These are phyloP conservation scores for Habrosyne pyritoides DNA, from an alignment of 2,888 invertebrate genomes.

Conservation along the genomic window DNA sequence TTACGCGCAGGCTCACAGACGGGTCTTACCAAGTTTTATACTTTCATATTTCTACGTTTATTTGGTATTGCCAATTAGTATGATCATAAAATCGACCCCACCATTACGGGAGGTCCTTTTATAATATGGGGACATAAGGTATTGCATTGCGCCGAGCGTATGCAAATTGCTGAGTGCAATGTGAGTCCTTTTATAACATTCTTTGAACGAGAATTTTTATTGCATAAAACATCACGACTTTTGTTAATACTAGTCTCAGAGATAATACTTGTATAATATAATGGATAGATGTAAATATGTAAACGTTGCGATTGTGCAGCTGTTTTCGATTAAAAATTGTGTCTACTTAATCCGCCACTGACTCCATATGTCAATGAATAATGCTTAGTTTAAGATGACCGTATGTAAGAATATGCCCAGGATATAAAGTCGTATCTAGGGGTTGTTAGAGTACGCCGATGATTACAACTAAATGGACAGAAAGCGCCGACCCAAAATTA, in stretches of 20 bases:
- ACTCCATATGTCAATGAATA: no score
- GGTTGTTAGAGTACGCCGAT: no score
- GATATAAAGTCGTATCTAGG: no score
- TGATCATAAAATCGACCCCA: constrained; percentile 59
- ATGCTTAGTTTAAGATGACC: no score
- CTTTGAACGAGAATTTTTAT: background rate
- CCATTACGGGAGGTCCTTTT: constrained; percentile 66
- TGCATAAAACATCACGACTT: constrained; percentile 3
- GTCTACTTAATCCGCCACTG: no score
- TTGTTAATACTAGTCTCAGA: background rate
- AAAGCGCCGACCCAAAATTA: no score
- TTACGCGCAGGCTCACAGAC: constrained; percentile 30
- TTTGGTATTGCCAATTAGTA: constrained; percentile 73
- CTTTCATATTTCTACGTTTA: constrained; percentile 65
- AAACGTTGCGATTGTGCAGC: no score
- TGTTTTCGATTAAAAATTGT: no score
- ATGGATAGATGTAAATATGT: no score
- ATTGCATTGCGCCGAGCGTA: constrained; percentile 26
- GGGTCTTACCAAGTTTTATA: constrained; percentile 46
- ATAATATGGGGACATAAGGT: constrained; percentile 34
- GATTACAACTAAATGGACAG: no score
- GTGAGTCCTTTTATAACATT: constrained; percentile 1
- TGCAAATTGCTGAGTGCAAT: constrained; percentile 8
- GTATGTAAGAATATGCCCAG: no score
- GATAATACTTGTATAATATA: no score